These are phyloP conservation scores for Tiaroga cobitis DNA, from an alignment of 2,797 vertebrate species.

Conservation along the genomic window DNA sequence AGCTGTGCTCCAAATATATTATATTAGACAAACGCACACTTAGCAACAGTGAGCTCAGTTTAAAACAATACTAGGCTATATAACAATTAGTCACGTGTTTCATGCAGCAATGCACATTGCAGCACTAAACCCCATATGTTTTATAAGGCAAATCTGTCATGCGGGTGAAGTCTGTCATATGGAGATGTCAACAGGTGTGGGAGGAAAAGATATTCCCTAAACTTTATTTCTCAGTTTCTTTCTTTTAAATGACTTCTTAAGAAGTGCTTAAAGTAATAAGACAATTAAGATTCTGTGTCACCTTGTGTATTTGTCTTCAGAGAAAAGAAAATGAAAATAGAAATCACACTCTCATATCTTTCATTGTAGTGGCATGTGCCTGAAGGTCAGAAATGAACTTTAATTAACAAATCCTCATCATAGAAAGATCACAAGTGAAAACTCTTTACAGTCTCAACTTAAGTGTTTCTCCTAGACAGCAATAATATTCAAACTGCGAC, in stretches of 20 bases:
- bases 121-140: not conserved
- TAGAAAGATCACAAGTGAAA: not conserved
- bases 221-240: not conserved
- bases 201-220: not conserved
- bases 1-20: constrained; percentile 50
- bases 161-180: not conserved
- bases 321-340: not conserved
- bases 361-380: not conserved
- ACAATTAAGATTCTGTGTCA: not conserved
- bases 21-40: constrained; percentile 41
- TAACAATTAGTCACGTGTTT: not conserved
- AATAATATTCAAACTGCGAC: constrained; percentile 1
- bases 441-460: not conserved
- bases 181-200: constrained; percentile 39
- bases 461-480: not conserved
- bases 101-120: not conserved
- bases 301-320: not conserved
- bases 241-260: not conserved
- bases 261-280: not conserved
- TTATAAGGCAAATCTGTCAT: constrained; percentile 3
- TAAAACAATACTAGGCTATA: not conserved
- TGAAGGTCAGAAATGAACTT: not conserved
- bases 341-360: not conserved
- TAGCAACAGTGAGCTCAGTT: constrained; percentile 4
- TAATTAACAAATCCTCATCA: not conserved